Conservation (phyloP, 2,888 invertebrate species). For the Tribolium freemani region DNA sequence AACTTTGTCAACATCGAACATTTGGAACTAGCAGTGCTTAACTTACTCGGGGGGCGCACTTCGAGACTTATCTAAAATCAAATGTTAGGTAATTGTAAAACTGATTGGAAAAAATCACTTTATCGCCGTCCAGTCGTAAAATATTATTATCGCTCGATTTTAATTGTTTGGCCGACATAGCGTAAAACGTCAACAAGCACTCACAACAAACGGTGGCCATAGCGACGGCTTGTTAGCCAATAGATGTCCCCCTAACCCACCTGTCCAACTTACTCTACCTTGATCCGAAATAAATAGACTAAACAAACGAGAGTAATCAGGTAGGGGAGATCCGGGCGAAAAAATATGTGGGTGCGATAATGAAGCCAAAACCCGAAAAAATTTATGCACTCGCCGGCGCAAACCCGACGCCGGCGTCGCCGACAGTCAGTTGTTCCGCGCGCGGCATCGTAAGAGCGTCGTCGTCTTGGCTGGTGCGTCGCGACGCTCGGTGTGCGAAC, state of each 20-base stretch:
- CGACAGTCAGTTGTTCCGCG: slow-evolving; percentile 32
- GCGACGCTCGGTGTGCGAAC: slow-evolving; percentile 21
- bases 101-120: slow-evolving; percentile 43
- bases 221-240: background rate
- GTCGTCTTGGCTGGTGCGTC: slow-evolving; percentile 10
- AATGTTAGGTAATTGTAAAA: slow-evolving; percentile 11
- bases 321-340: background rate
- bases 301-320: background rate
- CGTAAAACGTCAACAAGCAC: slow-evolving; percentile 13
- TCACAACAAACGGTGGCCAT: slow-evolving; percentile 27
- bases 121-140: slow-evolving; percentile 53
- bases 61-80: slow-evolving; percentile 61
- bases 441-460: slow-evolving; percentile 17
- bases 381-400: slow-evolving; percentile 33
- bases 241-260: background rate
- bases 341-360: background rate
- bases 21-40: slow-evolving; percentile 58
- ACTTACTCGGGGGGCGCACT: slow-evolving; percentile 53
- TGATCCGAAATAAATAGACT: no score
- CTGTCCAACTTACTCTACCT: background rate
- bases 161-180: slow-evolving; percentile 38
- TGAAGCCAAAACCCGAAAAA: background rate
- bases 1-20: slow-evolving; percentile 56
- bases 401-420: background rate
- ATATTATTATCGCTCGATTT: slow-evolving; percentile 40